These are phyloP conservation scores for Aspidiotus rigidus DNA, from an alignment of 2,888 invertebrate genomes.

Conservation along the genomic window DNA sequence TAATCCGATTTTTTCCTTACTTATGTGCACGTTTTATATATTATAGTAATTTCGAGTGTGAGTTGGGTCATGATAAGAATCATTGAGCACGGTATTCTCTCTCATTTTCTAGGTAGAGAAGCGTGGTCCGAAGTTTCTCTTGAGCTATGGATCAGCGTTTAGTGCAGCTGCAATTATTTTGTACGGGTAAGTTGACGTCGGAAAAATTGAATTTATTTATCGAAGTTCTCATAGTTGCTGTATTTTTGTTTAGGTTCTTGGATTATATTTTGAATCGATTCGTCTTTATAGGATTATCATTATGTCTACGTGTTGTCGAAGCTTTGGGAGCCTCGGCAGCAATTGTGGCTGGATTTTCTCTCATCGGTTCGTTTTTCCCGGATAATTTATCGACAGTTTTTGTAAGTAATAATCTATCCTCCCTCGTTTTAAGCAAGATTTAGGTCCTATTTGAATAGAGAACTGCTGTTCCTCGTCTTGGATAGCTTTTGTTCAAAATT, in stretches of 20 bases:
- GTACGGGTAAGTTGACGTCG: constrained; percentile 3
- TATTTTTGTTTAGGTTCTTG: constrained; percentile 39
- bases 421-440: not conserved
- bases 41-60: no score
- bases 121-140: no score
- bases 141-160: no score
- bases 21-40: no score
- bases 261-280: constrained; percentile 40
- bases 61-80: no score
- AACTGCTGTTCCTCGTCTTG: no score
- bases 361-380: constrained; percentile 47
- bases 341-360: constrained; percentile 46
- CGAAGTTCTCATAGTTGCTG: not conserved
- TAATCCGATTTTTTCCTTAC: constrained; percentile 31
- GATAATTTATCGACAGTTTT: constrained; percentile 47
- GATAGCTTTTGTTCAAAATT: no score
- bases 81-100: no score
- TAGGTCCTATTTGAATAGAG: not conserved
- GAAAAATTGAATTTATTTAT: not conserved
- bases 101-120: constrained; percentile 6
- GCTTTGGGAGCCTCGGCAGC: constrained; percentile 44
- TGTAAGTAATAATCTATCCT: constrained; percentile 42
- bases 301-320: constrained; percentile 45
- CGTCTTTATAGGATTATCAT: constrained; percentile 45
- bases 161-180: not conserved